A percentile compares a stretch with the other conserved stretches of the same genome.
Evolutionary conservation across 2,113 vertebrate genomes (phyloP).

Genomic region (Gopherus flavomarginatus): DNA sequence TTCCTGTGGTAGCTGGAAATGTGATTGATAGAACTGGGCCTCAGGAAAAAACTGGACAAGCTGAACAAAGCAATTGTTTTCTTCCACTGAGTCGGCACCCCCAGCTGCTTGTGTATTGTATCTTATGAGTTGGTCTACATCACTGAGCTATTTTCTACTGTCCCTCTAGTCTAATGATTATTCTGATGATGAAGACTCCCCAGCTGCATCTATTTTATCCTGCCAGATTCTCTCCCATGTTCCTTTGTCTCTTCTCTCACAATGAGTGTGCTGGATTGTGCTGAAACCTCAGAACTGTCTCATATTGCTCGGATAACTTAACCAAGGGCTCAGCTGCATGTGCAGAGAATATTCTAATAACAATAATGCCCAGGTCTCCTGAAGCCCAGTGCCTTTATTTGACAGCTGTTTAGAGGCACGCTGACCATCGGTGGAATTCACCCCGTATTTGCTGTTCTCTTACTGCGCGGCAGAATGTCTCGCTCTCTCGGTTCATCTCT

Average conservation of each 20-base stretch:
- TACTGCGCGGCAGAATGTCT: neutral
- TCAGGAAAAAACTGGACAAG: neutral
- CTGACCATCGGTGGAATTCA: neutral
- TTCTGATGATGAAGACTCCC: neutral
- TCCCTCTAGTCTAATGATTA: rapidly evolving
- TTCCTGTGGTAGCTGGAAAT: neutral
- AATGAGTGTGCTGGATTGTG: neutral
- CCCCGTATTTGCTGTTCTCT: neutral
- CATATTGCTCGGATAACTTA: neutral
- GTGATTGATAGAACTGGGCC: neutral
- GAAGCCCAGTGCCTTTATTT: neutral
- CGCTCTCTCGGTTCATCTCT: neutral
- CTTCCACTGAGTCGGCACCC: neutral
- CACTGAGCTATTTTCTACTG: rapidly evolving
- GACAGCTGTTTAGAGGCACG: neutral
- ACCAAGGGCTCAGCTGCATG: neutral
- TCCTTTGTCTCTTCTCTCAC: rapidly evolving
- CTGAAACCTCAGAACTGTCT: rapidly evolving
- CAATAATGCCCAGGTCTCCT: neutral
- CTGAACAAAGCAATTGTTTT: no score
- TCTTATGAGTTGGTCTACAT: neutral
- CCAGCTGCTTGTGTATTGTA: no score
- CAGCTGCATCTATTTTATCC: rapidly evolving
- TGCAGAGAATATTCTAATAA: neutral
- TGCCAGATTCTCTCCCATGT: neutral